These are phyloP conservation scores for Tragelaphus eurycerus DNA, from an alignment of 2,797 vertebrate species.

Conservation along the genomic window DNA sequence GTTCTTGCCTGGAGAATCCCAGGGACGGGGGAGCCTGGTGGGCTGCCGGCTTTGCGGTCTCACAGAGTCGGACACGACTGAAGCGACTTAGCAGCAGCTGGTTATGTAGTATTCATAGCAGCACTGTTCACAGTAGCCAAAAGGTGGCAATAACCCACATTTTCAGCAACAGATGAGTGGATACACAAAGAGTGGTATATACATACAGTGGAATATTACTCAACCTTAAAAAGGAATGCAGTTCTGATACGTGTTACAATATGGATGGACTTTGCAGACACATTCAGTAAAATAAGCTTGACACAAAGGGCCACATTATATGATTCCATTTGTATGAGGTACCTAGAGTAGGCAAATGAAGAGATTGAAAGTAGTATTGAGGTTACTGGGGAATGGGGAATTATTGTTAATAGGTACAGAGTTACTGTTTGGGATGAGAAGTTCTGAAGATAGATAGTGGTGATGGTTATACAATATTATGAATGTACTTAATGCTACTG, in stretches of 20 bases:
- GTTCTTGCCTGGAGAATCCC: too few species aligned
- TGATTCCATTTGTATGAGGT: background rate
- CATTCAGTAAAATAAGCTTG: background rate
- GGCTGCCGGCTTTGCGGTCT: too few species aligned
- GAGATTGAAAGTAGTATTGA: background rate
- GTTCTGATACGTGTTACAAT: background rate
- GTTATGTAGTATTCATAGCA: background rate
- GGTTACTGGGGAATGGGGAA: background rate
- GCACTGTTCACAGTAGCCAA: background rate
- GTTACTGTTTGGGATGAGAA: background rate
- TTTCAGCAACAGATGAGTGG: background rate
- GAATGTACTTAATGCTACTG: background rate
- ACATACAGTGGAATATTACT: rapidly evolving
- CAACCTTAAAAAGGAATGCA: background rate
- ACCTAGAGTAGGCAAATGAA: background rate
- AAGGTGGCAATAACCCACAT: background rate
- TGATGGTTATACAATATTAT: background rate
- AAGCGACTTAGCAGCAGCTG: too few species aligned
- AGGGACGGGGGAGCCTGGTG: too few species aligned
- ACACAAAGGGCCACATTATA: too few species aligned
- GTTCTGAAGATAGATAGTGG: background rate
- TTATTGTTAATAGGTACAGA: background rate
- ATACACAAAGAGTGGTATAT: background rate
- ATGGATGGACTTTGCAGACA: background rate
- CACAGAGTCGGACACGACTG: too few species aligned